phyloP scores from a whole-genome alignment of 1,140 invertebrate species.

The Lordiphosa stackelbergi region DNA sequence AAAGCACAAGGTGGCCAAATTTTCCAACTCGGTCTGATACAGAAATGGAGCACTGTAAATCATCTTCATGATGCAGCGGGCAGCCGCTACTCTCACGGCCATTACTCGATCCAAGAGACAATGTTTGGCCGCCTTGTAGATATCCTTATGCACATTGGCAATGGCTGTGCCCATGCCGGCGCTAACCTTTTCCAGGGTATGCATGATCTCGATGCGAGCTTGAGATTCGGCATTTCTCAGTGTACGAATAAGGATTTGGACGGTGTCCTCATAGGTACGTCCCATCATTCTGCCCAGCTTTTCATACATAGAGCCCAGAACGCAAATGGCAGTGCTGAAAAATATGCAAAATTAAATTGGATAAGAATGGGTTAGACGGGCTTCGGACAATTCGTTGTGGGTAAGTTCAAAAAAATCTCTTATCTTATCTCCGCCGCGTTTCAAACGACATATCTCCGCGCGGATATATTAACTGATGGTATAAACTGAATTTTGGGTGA shows the following conservation, averaged over 20 bases:
- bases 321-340: slow-evolving; percentile 95
- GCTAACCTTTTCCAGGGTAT: slow-evolving; percentile 93
- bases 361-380: no score
- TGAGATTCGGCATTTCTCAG: slow-evolving; percentile 97
- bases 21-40: slow-evolving; percentile 93
- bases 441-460: no score
- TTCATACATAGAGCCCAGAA: slow-evolving; percentile 98
- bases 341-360: slow-evolving; percentile 4
- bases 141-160: slow-evolving; percentile 91
- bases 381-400: no score
- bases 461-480: no score
- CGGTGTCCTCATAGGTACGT: slow-evolving; percentile 97
- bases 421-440: no score
- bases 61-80: slow-evolving; percentile 93
- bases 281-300: slow-evolving; percentile 99
- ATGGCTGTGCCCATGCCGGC: slow-evolving; percentile 93
- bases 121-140: slow-evolving; percentile 91
- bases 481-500: no score
- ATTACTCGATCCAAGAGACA: slow-evolving; percentile 93
- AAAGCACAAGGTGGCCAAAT: slow-evolving; percentile 91
- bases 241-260: slow-evolving; percentile 93
- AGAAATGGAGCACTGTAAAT: slow-evolving; percentile 92
- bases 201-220: slow-evolving; percentile 96
- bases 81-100: slow-evolving; percentile 92
- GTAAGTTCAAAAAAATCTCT: no score